Evolutionary conservation across 2,113 vertebrate genomes (phyloP).

Genomic region (Isurus oxyrinchus): DNA sequence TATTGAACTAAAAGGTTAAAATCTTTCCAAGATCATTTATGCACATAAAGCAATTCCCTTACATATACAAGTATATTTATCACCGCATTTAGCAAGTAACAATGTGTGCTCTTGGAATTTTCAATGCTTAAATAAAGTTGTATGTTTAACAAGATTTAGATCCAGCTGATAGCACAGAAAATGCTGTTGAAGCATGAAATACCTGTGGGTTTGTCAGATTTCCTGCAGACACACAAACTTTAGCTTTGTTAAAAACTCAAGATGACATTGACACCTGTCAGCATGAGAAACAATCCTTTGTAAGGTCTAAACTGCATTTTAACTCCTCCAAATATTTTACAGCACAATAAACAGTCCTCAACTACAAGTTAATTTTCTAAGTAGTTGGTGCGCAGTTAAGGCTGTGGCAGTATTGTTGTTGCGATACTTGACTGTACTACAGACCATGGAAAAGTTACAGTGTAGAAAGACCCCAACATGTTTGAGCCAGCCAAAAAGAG

Average conservation of each 20-base stretch:
- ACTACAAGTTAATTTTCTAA: neutral
- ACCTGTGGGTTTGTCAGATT: neutral
- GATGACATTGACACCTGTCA: constrained; percentile 74
- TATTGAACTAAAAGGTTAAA: neutral
- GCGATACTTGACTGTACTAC: neutral
- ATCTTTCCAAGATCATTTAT: neutral
- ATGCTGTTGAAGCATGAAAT: neutral
- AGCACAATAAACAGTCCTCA: neutral
- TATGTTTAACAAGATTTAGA: neutral
- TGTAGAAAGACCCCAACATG: too few species aligned
- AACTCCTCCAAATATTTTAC: too few species aligned
- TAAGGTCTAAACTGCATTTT: neutral
- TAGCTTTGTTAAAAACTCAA: constrained; percentile 47
- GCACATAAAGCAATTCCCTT: neutral
- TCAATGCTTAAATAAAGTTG: neutral
- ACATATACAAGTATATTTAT: neutral
- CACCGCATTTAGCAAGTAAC: neutral
- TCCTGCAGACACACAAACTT: neutral
- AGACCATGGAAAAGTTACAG: neutral
- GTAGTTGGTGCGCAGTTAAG: neutral
- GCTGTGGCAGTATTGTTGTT: neutral
- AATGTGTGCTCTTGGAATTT: neutral
- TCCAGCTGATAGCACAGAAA: neutral
- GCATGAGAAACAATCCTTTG: neutral
- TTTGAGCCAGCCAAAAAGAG: too few species aligned